Evolutionary conservation across 2,888 invertebrate genomes (phyloP).

Genomic region (Plutella xylostella): DNA sequence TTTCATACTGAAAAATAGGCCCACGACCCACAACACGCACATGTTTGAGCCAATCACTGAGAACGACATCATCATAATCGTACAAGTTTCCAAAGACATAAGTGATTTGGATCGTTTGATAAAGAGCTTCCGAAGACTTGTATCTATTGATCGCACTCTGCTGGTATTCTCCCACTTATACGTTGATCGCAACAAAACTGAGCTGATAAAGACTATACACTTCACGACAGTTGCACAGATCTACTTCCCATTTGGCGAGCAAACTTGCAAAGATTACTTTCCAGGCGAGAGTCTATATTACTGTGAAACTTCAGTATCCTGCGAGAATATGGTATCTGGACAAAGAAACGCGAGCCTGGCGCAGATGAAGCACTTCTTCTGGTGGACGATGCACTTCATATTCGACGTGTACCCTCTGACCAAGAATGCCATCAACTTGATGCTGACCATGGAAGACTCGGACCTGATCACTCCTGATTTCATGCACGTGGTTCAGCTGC

Average conservation of each 20-base stretch:
- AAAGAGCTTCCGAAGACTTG: constrained; percentile 11
- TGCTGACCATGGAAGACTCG: constrained; percentile 16
- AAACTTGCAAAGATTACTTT: not conserved
- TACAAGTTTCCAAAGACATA: not conserved
- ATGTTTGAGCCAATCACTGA: too few species aligned
- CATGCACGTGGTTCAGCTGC: not conserved
- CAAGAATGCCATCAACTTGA: constrained; percentile 24
- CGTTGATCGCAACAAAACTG: constrained; percentile 19
- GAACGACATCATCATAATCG: not conserved
- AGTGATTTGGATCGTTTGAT: not conserved
- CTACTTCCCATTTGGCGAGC: constrained; percentile 27
- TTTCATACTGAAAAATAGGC: too few species aligned
- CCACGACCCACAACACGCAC: too few species aligned
- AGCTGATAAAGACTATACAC: constrained; percentile 14
- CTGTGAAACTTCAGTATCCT: not conserved
- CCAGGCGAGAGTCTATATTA: not conserved
- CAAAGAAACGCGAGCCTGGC: not conserved
- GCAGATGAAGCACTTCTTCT: constrained; percentile 1
- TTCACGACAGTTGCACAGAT: constrained; percentile 31
- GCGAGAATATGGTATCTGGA: not conserved
- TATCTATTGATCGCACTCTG: constrained; percentile 25
- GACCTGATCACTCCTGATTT: constrained; percentile 11
- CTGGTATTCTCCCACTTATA: constrained; percentile 29
- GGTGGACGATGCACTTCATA: constrained; percentile 10
- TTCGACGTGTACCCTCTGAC: constrained; percentile 28